phyloP scores from a whole-genome alignment of 2,888 invertebrate genomes.

The Luffia ferchaultella region DNA sequence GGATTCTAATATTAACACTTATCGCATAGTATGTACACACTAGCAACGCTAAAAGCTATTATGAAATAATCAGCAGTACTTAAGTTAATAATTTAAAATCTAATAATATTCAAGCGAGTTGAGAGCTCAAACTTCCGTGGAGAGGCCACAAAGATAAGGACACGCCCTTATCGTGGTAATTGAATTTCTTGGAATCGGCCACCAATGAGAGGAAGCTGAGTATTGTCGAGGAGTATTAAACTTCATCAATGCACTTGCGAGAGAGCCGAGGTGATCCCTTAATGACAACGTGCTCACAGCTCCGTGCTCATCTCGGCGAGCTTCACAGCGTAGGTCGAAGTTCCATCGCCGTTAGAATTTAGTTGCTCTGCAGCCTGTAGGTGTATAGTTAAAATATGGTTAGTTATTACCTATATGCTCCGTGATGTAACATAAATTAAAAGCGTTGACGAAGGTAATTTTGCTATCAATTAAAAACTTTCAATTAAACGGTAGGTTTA shows the following conservation, averaged over 20 bases:
- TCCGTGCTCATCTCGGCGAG: conserved; percentile 75
- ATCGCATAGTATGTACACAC: not conserved
- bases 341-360: conserved; percentile 25
- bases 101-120: not conserved
- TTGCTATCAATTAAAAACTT: conserved; percentile 1
- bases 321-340: conserved; percentile 24
- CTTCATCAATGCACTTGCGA: not conserved
- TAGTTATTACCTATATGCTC: no score
- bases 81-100: not conserved
- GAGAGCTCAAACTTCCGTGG: not conserved
- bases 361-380: conserved; percentile 62
- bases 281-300: conserved; percentile 40
- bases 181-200: not conserved
- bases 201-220: not conserved
- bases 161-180: not conserved
- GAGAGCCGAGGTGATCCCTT: not conserved
- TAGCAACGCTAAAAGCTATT: not conserved
- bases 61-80: not conserved
- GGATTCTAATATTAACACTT: no score
- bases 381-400: no score
- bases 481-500: not conserved
- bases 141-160: not conserved
- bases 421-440: no score
- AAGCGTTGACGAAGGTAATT: no score
- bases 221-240: not conserved